Percentiles rank a stretch among this genome's conserved stretches.
Evolutionary conservation across 2,797 vertebrate genomes (phyloP).

Genomic region (Artibeus jamaicensis): DNA sequence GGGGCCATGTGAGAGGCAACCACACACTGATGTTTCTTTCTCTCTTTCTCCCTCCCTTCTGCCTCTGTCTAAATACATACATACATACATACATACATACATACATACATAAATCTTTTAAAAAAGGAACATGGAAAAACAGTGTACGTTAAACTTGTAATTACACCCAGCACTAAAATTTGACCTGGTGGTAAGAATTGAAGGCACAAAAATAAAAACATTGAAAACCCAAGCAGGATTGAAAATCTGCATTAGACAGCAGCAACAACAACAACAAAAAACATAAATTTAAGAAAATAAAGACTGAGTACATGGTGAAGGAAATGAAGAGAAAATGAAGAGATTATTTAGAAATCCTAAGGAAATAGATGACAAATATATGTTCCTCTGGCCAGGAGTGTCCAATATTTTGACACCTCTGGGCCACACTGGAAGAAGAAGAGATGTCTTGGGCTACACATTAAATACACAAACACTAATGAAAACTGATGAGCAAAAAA

Average conservation of each 20-base stretch:
- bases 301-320: not conserved
- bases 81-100: too few relatives aligned
- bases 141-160: not conserved
- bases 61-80: too few relatives aligned
- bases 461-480: too few relatives aligned
- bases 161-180: slow-evolving; percentile 30
- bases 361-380: not conserved
- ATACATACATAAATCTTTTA: too few relatives aligned
- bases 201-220: slow-evolving; percentile 39
- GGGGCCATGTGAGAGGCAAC: too few relatives aligned
- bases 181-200: not conserved
- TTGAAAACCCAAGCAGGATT: slow-evolving; percentile 20
- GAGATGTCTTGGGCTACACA: too few relatives aligned
- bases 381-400: not conserved
- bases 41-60: too few relatives aligned
- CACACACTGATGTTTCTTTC: too few relatives aligned
- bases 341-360: slow-evolving; percentile 38
- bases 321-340: slow-evolving; percentile 5
- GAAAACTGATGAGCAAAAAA: too few relatives aligned
- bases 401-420: too few relatives aligned
- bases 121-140: not conserved
- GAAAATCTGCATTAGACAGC: slow-evolving; percentile 16
- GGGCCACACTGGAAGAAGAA: too few relatives aligned
- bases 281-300: slow-evolving; percentile 19
- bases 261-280: not conserved